These are phyloP conservation scores for Drosophila sordidula DNA, from an alignment of 2,888 invertebrate genomes.

Conservation along the genomic window DNA sequence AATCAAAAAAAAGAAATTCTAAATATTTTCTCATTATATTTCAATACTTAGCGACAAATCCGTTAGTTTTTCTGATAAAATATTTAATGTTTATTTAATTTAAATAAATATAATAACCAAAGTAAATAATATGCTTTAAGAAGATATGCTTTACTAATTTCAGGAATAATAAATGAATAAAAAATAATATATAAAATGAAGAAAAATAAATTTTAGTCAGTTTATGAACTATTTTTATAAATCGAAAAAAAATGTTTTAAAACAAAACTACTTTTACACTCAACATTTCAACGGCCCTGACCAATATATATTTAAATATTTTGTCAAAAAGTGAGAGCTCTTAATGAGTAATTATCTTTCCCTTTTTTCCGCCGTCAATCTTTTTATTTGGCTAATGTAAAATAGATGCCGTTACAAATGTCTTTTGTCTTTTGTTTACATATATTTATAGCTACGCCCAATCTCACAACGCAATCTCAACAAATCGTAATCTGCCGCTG, in stretches of 20 bases:
- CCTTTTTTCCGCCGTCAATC: constrained; percentile 35
- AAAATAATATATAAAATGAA: too few relatives aligned
- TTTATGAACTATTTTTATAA: too few relatives aligned
- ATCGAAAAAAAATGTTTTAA: too few relatives aligned
- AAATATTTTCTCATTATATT: too few relatives aligned
- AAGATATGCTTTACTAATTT: too few relatives aligned
- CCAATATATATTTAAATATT: background rate
- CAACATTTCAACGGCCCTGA: background rate
- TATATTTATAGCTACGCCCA: constrained; percentile 30
- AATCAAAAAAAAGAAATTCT: background rate
- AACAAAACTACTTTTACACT: constrained; percentile 1
- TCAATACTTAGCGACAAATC: too few relatives aligned
- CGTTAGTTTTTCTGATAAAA: too few relatives aligned
- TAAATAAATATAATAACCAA: too few relatives aligned
- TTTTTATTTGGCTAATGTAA: constrained; percentile 1
- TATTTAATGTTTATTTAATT: too few relatives aligned
- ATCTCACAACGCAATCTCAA: constrained; percentile 59
- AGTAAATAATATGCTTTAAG: too few relatives aligned
- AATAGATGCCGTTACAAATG: background rate
- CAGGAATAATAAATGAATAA: too few relatives aligned
- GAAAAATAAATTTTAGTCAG: too few relatives aligned
- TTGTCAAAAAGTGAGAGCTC: constrained; percentile 26
- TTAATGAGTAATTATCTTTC: constrained; percentile 44
- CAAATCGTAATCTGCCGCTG: constrained; percentile 65
- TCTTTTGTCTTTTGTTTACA: constrained; percentile 8